These are phyloP conservation scores for Idaea aversata DNA, from an alignment of 2,888 invertebrate genomes.

Conservation along the genomic window DNA sequence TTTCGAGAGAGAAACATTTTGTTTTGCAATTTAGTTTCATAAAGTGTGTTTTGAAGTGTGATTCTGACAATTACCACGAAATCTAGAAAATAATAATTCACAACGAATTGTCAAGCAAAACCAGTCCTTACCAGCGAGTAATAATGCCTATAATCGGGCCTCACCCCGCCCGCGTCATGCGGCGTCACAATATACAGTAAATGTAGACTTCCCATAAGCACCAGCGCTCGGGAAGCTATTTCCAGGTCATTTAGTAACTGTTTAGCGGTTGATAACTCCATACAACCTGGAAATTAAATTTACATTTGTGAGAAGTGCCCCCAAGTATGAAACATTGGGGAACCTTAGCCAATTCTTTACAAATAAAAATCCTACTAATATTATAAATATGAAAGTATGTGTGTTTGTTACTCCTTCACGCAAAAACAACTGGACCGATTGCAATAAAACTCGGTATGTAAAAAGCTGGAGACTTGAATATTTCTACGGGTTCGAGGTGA, in stretches of 20 bases:
- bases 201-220: conserved; percentile 90
- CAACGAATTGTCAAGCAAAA: neutral
- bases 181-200: conserved; percentile 93
- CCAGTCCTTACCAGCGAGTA: conserved; percentile 79
- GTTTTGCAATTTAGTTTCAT: too few species aligned
- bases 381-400: too few species aligned
- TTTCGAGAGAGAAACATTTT: too few species aligned
- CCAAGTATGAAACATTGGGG: neutral
- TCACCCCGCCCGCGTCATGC: conserved; percentile 82
- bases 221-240: conserved; percentile 86
- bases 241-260: conserved; percentile 87
- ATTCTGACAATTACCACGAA: too few species aligned
- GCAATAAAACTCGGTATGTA: too few species aligned
- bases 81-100: neutral
- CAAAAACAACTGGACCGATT: too few species aligned
- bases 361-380: too few species aligned
- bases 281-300: conserved; percentile 81
- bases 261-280: conserved; percentile 86
- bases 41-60: too few species aligned
- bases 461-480: too few species aligned
- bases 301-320: neutral
- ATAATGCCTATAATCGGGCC: conserved; percentile 75
- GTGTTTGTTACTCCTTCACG: too few species aligned
- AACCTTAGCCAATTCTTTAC: too few species aligned
- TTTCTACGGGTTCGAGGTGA: too few species aligned